Conservation (phyloP, 2,113 vertebrate genomes). For the Sus scrofa region DNA sequence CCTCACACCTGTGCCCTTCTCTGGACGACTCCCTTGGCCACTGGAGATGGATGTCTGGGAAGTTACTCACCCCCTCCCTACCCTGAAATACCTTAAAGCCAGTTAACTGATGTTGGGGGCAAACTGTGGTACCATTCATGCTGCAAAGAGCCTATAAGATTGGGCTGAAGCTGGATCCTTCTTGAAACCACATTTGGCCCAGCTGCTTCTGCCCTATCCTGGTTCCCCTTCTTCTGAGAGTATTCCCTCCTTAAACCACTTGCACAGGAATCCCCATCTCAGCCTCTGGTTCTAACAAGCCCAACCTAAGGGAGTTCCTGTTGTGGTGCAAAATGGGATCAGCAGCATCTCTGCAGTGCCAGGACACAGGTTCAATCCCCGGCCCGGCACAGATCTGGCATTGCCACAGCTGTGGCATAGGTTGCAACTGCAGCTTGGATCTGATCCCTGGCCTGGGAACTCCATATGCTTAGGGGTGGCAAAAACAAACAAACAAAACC, state of each 20-base stretch:
- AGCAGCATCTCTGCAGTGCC: no score
- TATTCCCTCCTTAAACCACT: neutral
- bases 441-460: no score
- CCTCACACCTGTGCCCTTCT: neutral
- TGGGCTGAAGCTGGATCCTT: neutral
- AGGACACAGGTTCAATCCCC: no score
- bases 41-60: neutral
- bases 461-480: no score
- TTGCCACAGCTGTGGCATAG: no score
- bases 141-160: rapidly evolving
- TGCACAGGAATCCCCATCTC: neutral
- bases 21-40: neutral
- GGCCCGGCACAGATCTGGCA: no score
- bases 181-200: neutral
- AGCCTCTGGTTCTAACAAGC: neutral
- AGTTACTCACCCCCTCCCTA: neutral
- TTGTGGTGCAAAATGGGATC: no score
- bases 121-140: no score
- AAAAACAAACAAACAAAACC: no score
- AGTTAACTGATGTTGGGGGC: neutral
- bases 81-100: neutral
- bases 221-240: neutral
- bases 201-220: neutral
- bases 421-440: no score
- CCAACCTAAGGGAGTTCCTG: neutral